These are phyloP conservation scores for Drosophila virilis DNA, from an alignment of 1,140 invertebrate species.

Conservation along the genomic window DNA sequence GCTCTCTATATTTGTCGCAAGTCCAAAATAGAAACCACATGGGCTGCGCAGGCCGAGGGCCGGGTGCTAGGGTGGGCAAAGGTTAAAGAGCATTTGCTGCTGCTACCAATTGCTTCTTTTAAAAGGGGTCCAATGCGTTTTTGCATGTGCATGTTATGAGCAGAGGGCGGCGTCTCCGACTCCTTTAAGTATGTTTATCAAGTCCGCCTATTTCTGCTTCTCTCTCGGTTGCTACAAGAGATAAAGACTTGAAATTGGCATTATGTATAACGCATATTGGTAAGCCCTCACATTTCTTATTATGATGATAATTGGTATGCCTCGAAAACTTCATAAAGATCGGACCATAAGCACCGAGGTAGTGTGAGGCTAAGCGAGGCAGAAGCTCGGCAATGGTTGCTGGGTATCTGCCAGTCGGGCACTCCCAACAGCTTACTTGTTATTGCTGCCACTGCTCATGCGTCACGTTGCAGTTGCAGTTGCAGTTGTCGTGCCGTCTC, in stretches of 20 bases:
- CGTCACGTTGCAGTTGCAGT: slow-evolving; percentile 52
- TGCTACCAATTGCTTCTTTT: background rate
- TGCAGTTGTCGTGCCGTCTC: slow-evolving; percentile 52
- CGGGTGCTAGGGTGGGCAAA: background rate
- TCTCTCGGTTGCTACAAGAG: no score
- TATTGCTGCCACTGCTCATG: slow-evolving; percentile 19
- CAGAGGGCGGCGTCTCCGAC: no score
- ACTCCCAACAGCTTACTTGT: background rate
- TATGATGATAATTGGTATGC: no score
- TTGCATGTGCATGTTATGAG: background rate
- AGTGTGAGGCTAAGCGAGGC: no score
- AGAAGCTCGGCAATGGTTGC: no score
- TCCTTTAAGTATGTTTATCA: no score
- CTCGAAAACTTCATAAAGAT: no score
- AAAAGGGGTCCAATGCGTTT: background rate
- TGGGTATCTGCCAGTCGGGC: background rate
- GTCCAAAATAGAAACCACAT: slow-evolving; percentile 30
- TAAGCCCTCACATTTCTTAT: no score
- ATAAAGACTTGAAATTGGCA: no score
- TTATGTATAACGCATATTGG: no score
- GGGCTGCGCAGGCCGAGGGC: slow-evolving; percentile 7
- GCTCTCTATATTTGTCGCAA: slow-evolving; percentile 37
- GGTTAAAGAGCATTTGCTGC: background rate
- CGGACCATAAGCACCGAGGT: no score
- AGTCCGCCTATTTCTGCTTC: no score